These are phyloP conservation scores for Aptenodytes forsteri DNA, from an alignment of 2,113 vertebrate species.

Conservation along the genomic window DNA sequence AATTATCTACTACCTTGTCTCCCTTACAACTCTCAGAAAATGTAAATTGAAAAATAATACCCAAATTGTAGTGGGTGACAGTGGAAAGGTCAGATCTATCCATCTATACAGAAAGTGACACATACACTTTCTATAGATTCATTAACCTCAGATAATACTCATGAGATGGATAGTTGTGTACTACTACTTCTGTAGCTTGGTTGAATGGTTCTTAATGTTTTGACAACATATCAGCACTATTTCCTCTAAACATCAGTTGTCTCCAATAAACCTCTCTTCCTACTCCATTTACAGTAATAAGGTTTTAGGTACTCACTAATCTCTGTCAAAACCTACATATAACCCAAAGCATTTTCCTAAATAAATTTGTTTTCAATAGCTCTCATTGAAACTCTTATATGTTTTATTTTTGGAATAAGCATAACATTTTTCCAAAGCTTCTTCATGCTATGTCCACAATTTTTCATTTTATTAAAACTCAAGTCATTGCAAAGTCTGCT, in stretches of 20 bases:
- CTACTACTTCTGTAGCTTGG: background rate
- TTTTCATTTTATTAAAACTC: background rate
- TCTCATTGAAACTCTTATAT: background rate
- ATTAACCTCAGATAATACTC: background rate
- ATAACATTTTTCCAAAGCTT: background rate
- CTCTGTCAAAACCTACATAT: background rate
- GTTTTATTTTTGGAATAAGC: background rate
- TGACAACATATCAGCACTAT: background rate
- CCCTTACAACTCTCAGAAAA: background rate
- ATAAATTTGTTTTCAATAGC: background rate
- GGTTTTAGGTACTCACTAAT: background rate
- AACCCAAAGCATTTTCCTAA: background rate
- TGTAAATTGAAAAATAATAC: background rate
- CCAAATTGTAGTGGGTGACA: background rate
- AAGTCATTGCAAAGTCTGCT: background rate
- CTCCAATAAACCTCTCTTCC: background rate
- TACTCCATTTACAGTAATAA: background rate
- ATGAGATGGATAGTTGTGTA: background rate
- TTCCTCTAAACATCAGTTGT: background rate
- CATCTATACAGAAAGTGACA: background rate
- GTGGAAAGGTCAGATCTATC: background rate
- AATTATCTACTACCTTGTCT: background rate
- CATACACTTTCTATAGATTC: background rate
- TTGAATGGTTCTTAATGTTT: background rate
- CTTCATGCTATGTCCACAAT: background rate